A percentile compares a stretch with the other conserved stretches of the same genome.
Evolutionary conservation across 2,113 vertebrate genomes (phyloP).

Genomic region (Entelurus aequoreus): DNA sequence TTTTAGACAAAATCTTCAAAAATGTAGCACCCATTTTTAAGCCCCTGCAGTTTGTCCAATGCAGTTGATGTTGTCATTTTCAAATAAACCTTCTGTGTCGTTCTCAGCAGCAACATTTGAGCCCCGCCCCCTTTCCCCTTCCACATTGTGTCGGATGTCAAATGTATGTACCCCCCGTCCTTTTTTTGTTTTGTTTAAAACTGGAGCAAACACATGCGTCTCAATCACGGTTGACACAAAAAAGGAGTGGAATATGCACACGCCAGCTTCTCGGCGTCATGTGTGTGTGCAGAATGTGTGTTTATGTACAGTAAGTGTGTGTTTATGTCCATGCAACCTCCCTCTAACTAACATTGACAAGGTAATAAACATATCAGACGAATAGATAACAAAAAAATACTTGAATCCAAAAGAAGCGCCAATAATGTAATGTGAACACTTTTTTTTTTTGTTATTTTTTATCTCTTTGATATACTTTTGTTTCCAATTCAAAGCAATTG

Average conservation of each 20-base stretch:
- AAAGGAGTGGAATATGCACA: slow-evolving; percentile 79
- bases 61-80: too few species aligned
- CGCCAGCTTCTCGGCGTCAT: slow-evolving; percentile 63
- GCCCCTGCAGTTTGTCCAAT: too few species aligned
- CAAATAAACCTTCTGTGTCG: slow-evolving; percentile 15
- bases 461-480: slow-evolving; percentile 79
- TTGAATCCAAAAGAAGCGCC: slow-evolving; percentile 95
- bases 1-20: too few species aligned
- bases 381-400: slow-evolving; percentile 91
- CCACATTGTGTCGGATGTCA: slow-evolving; percentile 55
- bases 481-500: slow-evolving; percentile 65
- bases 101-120: neutral
- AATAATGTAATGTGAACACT: slow-evolving; percentile 96
- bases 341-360: slow-evolving; percentile 51
- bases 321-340: slow-evolving; percentile 25
- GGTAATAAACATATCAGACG: slow-evolving; percentile 77
- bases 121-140: slow-evolving; percentile 25
- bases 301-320: slow-evolving; percentile 47
- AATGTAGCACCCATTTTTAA: too few species aligned
- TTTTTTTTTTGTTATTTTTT: slow-evolving; percentile 73
- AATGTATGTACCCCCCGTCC: slow-evolving; percentile 5
- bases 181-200: slow-evolving; percentile 12
- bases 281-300: slow-evolving; percentile 56
- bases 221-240: slow-evolving; percentile 54
- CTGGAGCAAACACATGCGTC: slow-evolving; percentile 33